These are phyloP conservation scores for Myiotriccus ornatus DNA, from an alignment of 2,797 vertebrate genomes.

Conservation along the genomic window DNA sequence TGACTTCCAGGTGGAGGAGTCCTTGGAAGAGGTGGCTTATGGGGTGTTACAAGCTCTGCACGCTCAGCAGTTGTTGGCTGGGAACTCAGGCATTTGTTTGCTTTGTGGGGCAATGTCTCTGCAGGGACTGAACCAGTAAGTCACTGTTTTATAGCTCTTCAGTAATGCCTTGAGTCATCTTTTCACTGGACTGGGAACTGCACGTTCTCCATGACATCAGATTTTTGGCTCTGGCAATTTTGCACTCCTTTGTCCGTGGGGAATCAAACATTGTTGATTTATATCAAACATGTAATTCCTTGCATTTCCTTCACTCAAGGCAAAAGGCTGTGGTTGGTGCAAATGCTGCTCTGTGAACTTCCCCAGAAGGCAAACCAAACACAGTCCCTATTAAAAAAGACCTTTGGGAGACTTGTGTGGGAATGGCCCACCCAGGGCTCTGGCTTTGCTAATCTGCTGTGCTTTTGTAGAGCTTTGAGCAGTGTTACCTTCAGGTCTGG, in stretches of 20 bases:
- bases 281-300: neutral
- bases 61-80: neutral
- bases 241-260: neutral
- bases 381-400: neutral
- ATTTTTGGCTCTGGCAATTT: neutral
- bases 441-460: neutral
- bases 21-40: neutral
- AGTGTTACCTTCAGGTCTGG: neutral
- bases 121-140: neutral
- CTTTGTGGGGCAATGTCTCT: neutral
- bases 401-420: rapidly evolving
- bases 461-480: neutral
- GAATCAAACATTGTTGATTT: neutral
- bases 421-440: neutral
- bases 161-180: neutral
- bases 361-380: neutral
- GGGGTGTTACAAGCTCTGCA: neutral
- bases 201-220: neutral
- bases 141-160: neutral
- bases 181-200: neutral
- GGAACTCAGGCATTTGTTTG: neutral
- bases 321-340: neutral
- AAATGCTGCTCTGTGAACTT: neutral
- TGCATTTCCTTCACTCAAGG: neutral
- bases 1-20: neutral